A percentile compares a stretch with the other conserved stretches of the same genome.
Evolutionary conservation across 2,113 vertebrate genomes (phyloP).

Genomic region (Oncorhynchus tshawytscha): DNA sequence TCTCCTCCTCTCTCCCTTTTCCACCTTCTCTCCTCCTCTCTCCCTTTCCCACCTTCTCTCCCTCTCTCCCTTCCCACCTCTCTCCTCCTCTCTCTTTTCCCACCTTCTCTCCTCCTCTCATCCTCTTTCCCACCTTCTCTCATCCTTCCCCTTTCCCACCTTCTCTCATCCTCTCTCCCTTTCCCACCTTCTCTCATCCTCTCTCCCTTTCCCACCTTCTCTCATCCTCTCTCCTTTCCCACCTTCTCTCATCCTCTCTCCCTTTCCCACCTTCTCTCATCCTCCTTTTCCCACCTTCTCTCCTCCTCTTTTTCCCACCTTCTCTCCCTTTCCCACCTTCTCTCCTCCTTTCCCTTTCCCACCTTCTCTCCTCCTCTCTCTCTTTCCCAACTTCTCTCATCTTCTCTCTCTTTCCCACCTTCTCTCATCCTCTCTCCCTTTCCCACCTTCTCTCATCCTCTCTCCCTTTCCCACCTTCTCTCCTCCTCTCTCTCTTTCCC

Average conservation of each 20-base stretch:
- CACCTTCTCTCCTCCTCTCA: too few relatives aligned
- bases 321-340: constrained; percentile 66
- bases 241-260: neutral
- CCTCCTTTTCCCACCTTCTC: constrained; percentile 38
- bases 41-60: constrained; percentile 1
- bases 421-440: constrained; percentile 37
- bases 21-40: constrained; percentile 71
- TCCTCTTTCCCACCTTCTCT: too few relatives aligned
- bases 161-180: too few relatives aligned
- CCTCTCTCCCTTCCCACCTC: too few relatives aligned
- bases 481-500: constrained; percentile 54
- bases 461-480: constrained; percentile 72
- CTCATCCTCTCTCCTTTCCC: constrained; percentile 12
- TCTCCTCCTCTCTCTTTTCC: too few relatives aligned
- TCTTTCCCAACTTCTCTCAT: constrained; percentile 77
- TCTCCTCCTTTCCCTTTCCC: constrained; percentile 58
- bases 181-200: too few relatives aligned
- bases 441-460: constrained; percentile 59
- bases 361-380: constrained; percentile 38
- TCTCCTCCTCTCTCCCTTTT: constrained; percentile 45
- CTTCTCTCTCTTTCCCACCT: constrained; percentile 30
- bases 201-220: neutral
- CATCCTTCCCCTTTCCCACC: too few relatives aligned
- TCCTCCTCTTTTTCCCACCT: constrained; percentile 67
- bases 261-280: constrained; percentile 53